Conservation (phyloP, 2,888 invertebrate species). For the Diogma glabrata region DNA sequence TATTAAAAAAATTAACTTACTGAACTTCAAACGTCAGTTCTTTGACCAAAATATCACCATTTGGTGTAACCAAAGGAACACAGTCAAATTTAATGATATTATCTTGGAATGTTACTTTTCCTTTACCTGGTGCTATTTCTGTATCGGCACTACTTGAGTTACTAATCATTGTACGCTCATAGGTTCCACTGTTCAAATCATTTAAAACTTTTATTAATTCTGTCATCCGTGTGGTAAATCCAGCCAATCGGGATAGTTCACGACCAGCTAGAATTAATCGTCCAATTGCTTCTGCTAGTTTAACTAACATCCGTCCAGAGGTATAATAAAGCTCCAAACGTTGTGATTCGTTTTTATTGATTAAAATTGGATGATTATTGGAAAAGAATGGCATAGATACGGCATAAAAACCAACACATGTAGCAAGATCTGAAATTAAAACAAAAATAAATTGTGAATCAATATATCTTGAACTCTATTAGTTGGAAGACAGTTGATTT, state of each 20-base stretch:
- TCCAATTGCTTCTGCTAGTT: slow-evolving; percentile 95
- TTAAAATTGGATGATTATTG: slow-evolving; percentile 54
- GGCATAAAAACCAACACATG: slow-evolving; percentile 91
- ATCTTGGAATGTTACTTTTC: slow-evolving; percentile 70
- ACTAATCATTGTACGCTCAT: slow-evolving; percentile 45
- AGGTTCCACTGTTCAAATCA: slow-evolving; percentile 70
- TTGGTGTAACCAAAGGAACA: slow-evolving; percentile 94
- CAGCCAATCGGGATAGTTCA: slow-evolving; percentile 87
- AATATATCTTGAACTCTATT: no score
- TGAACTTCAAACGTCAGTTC: slow-evolving; percentile 83
- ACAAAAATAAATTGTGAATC: not conserved
- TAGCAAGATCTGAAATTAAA: slow-evolving; percentile 65
- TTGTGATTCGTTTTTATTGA: slow-evolving; percentile 55
- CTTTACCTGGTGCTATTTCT: slow-evolving; percentile 56
- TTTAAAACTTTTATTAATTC: slow-evolving; percentile 74
- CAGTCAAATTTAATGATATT: slow-evolving; percentile 82
- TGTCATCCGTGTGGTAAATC: slow-evolving; percentile 83
- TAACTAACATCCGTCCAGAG: slow-evolving; percentile 67
- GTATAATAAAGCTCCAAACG: slow-evolving; percentile 90
- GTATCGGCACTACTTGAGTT: slow-evolving; percentile 28
- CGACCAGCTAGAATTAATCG: slow-evolving; percentile 88
- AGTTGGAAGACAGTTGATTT: no score
- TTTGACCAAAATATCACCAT: slow-evolving; percentile 86
- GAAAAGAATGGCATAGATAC: slow-evolving; percentile 91
- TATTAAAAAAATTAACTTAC: slow-evolving; percentile 32